Evolutionary conservation across 2,888 invertebrate species (phyloP).

Genomic region (Troides aeacus): DNA sequence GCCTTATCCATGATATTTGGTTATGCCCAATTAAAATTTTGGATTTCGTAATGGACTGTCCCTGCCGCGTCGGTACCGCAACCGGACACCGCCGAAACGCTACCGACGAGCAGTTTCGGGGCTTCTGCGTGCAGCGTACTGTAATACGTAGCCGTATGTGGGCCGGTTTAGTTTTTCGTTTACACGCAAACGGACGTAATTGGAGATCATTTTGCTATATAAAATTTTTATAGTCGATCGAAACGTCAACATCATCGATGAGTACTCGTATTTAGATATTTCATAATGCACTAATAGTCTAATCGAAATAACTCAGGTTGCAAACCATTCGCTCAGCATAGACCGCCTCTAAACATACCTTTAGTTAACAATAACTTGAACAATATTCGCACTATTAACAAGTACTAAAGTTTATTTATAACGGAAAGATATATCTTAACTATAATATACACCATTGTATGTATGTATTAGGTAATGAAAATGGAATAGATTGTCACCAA

Average conservation of each 20-base stretch:
- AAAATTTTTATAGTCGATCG: constrained; percentile 29
- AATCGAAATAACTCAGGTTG: too few species aligned
- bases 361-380: too few species aligned
- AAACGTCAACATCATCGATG: constrained; percentile 14
- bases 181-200: constrained; percentile 68
- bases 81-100: constrained; percentile 72
- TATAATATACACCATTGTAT: too few species aligned
- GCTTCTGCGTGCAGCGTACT: constrained; percentile 56
- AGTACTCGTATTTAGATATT: not conserved
- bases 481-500: too few species aligned
- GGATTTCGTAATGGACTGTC: constrained; percentile 52
- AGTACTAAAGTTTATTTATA: too few species aligned
- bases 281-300: too few species aligned
- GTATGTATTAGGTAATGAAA: too few species aligned
- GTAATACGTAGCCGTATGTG: constrained; percentile 52
- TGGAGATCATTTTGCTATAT: constrained; percentile 46
- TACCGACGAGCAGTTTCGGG: constrained; percentile 73
- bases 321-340: too few species aligned
- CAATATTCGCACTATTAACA: too few species aligned
- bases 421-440: too few species aligned
- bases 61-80: constrained; percentile 39
- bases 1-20: constrained; percentile 41
- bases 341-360: too few species aligned
- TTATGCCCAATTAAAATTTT: constrained; percentile 62
- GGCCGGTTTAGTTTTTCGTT: constrained; percentile 66